Conservation (phyloP, 2,113 vertebrate species). For the Fregata magnificens region DNA sequence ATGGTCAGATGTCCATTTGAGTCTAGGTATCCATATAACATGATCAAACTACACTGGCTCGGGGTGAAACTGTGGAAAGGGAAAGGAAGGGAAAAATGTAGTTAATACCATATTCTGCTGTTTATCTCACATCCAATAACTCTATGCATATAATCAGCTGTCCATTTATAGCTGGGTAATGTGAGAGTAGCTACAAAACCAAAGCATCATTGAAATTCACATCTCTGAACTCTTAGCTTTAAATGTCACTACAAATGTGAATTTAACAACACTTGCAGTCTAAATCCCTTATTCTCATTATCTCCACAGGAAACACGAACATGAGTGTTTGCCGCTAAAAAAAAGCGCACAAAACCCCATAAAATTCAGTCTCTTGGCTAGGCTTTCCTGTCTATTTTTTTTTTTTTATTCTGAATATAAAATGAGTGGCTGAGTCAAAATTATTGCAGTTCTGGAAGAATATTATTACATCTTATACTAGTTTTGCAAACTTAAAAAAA, state of each 20-base stretch:
- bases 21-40: background rate
- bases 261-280: background rate
- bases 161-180: background rate
- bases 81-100: background rate
- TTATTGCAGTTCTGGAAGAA: background rate
- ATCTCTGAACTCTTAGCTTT: background rate
- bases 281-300: background rate
- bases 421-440: background rate
- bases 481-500: background rate
- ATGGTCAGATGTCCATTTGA: background rate
- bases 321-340: background rate
- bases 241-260: background rate
- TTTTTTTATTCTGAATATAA: background rate
- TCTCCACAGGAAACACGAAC: background rate
- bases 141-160: background rate
- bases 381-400: background rate
- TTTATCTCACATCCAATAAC: background rate
- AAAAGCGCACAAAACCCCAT: background rate
- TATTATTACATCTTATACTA: background rate
- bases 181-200: background rate
- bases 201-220: background rate
- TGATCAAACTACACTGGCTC: background rate
- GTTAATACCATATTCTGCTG: background rate
- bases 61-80: background rate
- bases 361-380: background rate